Evolutionary conservation across 2,888 invertebrate genomes (phyloP).

Genomic region (Trachelus iudaicus): DNA sequence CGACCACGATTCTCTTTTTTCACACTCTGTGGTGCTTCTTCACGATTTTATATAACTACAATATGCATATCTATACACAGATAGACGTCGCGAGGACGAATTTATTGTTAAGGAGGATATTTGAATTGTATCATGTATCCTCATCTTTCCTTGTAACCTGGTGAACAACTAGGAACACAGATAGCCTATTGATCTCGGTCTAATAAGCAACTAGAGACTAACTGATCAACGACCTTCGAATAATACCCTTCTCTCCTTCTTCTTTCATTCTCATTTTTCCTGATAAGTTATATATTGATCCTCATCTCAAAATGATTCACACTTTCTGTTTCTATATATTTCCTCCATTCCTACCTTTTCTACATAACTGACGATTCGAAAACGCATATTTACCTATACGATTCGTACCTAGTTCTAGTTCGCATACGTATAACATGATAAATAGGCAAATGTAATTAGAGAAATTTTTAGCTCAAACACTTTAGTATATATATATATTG

Average conservation of each 20-base stretch:
- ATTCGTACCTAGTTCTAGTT: background rate
- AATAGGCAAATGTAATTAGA: background rate
- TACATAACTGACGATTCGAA: background rate
- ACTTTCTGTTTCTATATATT: background rate
- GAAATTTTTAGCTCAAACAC: background rate
- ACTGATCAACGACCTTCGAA: background rate
- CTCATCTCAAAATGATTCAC: background rate
- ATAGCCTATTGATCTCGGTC: background rate
- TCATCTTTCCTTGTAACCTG: background rate
- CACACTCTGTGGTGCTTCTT: constrained; percentile 43
- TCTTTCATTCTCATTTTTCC: background rate
- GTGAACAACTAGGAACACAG: background rate
- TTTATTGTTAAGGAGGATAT: background rate
- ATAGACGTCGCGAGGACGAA: background rate
- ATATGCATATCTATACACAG: background rate
- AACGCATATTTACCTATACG: background rate
- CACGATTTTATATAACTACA: constrained; percentile 40
- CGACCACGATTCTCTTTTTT: constrained; percentile 7
- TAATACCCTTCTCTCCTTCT: background rate
- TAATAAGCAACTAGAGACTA: background rate
- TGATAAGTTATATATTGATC: background rate
- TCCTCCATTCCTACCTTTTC: background rate
- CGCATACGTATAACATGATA: background rate
- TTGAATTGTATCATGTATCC: background rate
- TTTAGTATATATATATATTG: background rate